These are phyloP conservation scores for Orius insidiosus DNA, from an alignment of 1,140 invertebrate genomes.

Conservation along the genomic window DNA sequence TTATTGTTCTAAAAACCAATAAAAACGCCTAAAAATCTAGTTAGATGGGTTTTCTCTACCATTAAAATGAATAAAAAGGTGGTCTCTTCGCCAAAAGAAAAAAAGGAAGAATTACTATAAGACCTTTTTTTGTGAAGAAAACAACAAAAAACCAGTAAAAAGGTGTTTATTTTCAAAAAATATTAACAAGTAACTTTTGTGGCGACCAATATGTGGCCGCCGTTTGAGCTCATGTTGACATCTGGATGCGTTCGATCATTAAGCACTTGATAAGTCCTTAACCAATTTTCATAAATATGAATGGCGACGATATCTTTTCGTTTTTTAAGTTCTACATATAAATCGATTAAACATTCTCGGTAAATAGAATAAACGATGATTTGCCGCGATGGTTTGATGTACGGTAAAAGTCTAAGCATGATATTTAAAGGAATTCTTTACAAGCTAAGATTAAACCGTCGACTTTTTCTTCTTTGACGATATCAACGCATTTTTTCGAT, in stretches of 20 bases:
- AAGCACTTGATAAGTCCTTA: conserved; percentile 77
- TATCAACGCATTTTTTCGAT: conserved; percentile 35
- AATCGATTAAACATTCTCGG: conserved; percentile 63
- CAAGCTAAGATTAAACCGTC: conserved; percentile 62
- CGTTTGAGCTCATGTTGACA: conserved; percentile 53
- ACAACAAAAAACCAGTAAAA: too few relatives aligned
- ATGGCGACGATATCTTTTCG: conserved; percentile 49
- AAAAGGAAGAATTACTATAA: too few relatives aligned
- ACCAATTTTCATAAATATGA: conserved; percentile 66
- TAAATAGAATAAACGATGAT: conserved; percentile 67
- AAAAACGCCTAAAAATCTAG: too few relatives aligned
- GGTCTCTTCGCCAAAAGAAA: too few relatives aligned
- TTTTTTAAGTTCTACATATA: conserved; percentile 57
- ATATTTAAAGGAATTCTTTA: conserved; percentile 69
- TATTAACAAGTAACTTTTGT: conserved; percentile 7
- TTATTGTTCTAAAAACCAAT: too few relatives aligned
- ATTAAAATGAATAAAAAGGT: too few relatives aligned
- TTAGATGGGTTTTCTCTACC: too few relatives aligned
- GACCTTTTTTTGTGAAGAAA: too few relatives aligned
- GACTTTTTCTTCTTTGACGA: conserved; percentile 38
- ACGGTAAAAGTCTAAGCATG: conserved; percentile 50
- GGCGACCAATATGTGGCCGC: conserved; percentile 30
- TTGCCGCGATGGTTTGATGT: conserved; percentile 56
- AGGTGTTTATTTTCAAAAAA: too few relatives aligned
- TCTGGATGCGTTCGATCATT: conserved; percentile 71